Conservation (phyloP, 1,140 invertebrate genomes). For the Philotrypesis tridentata region DNA sequence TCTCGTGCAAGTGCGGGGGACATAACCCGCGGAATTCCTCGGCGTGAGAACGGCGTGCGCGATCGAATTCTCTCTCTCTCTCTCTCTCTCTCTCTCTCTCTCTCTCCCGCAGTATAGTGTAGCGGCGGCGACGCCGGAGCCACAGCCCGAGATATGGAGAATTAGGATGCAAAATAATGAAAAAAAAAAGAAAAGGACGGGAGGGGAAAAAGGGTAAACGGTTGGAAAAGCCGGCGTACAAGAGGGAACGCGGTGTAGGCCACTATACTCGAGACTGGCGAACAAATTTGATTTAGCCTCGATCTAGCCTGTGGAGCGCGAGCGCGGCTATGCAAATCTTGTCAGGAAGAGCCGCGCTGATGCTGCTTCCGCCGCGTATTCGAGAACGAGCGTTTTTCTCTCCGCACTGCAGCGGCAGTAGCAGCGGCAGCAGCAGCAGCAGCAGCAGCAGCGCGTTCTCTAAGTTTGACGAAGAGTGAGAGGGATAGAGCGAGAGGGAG, state of each 20-base stretch:
- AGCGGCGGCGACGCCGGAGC: too few relatives aligned
- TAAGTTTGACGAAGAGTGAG: background rate
- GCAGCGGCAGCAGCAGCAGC: too few relatives aligned
- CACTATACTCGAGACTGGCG: slow-evolving; percentile 19
- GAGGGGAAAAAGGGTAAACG: slow-evolving; percentile 5
- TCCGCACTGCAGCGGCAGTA: background rate
- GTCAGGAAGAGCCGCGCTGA: background rate
- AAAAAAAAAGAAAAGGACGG: background rate
- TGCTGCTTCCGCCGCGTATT: too few relatives aligned
- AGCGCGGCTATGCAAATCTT: slow-evolving; percentile 41
- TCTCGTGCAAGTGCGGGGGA: too few relatives aligned
- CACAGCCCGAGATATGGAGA: background rate
- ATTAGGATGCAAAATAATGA: background rate
- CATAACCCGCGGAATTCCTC: slow-evolving; percentile 23
- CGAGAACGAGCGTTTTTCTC: background rate
- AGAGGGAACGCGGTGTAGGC: background rate
- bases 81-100: too few relatives aligned
- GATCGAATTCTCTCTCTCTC: too few relatives aligned
- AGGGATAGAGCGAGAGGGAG: too few relatives aligned
- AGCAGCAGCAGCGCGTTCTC: too few relatives aligned
- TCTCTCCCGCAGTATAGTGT: too few relatives aligned
- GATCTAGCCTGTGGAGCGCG: slow-evolving; percentile 1
- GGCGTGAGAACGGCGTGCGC: background rate
- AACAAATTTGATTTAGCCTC: slow-evolving; percentile 47
- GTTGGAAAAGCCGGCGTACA: slow-evolving; percentile 3